phyloP scores from a whole-genome alignment of 1,140 invertebrate genomes.

The Asobara japonica region DNA sequence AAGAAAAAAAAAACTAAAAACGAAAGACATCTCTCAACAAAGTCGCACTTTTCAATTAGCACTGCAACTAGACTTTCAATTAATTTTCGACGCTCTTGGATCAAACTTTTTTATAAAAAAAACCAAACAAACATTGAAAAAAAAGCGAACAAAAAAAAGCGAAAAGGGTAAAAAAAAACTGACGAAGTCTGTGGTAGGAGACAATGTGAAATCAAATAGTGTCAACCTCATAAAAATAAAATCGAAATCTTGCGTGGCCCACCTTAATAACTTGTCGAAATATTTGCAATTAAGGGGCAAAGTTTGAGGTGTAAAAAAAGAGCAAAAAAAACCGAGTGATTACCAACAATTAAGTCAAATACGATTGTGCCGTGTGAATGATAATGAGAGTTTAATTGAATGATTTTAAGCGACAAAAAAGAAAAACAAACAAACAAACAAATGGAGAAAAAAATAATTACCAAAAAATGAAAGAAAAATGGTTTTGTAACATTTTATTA shows the following conservation, averaged over 20 bases:
- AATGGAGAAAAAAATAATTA: constrained; percentile 34
- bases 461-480: constrained; percentile 38
- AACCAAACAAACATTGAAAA: neutral
- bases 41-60: constrained; percentile 7
- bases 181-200: neutral
- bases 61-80: constrained; percentile 1
- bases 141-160: neutral
- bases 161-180: neutral
- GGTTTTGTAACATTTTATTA: constrained; percentile 64
- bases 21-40: constrained; percentile 6
- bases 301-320: constrained; percentile 3
- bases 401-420: constrained; percentile 36
- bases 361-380: constrained; percentile 27
- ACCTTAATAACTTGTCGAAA: neutral
- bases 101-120: constrained; percentile 15
- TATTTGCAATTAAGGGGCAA: constrained; percentile 13
- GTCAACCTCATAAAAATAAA: constrained; percentile 5
- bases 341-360: neutral
- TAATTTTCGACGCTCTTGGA: constrained; percentile 12
- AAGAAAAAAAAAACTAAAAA: no score
- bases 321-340: neutral
- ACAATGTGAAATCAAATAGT: constrained; percentile 14
- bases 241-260: neutral
- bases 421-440: constrained; percentile 32
- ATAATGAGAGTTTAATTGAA: constrained; percentile 39